These are phyloP conservation scores for Leptinotarsa tumamoca DNA, from an alignment of 2,888 invertebrate genomes.

Conservation along the genomic window DNA sequence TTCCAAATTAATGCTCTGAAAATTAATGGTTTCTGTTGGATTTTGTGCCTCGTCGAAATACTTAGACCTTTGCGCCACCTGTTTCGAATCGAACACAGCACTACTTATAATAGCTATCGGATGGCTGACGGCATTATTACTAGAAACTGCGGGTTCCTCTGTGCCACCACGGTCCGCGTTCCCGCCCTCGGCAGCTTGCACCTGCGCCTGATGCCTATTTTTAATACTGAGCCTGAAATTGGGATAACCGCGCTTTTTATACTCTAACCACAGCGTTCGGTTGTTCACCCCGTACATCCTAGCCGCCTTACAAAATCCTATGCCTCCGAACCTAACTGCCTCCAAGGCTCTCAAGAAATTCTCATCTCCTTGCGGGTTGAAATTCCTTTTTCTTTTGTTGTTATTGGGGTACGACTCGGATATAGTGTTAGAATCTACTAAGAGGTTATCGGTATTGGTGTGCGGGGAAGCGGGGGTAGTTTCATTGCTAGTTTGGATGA, in stretches of 20 bases:
- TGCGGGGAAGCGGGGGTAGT: slow-evolving; percentile 21
- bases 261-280: slow-evolving; percentile 86
- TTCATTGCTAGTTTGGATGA: slow-evolving; percentile 59
- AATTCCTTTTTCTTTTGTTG: slow-evolving; percentile 76
- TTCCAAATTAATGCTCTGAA: slow-evolving; percentile 82
- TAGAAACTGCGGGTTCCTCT: slow-evolving; percentile 56
- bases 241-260: slow-evolving; percentile 86
- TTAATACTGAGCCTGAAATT: slow-evolving; percentile 84
- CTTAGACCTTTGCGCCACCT: slow-evolving; percentile 69
- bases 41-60: slow-evolving; percentile 57
- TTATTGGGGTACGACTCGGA: slow-evolving; percentile 35
- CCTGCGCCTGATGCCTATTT: slow-evolving; percentile 77
- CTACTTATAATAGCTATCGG: slow-evolving; percentile 76
- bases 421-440: slow-evolving; percentile 55
- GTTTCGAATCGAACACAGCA: slow-evolving; percentile 77
- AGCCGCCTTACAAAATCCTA: slow-evolving; percentile 88
- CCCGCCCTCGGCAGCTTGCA: slow-evolving; percentile 57
- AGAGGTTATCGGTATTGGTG: slow-evolving; percentile 36
- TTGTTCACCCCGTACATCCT: slow-evolving; percentile 88
- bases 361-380: slow-evolving; percentile 85
- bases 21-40: slow-evolving; percentile 69
- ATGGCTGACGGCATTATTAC: slow-evolving; percentile 59
- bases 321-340: slow-evolving; percentile 85
- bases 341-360: slow-evolving; percentile 85
- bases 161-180: slow-evolving; percentile 14